Conservation (phyloP, 2,888 invertebrate genomes). For the Ischnus inquisitorius region DNA sequence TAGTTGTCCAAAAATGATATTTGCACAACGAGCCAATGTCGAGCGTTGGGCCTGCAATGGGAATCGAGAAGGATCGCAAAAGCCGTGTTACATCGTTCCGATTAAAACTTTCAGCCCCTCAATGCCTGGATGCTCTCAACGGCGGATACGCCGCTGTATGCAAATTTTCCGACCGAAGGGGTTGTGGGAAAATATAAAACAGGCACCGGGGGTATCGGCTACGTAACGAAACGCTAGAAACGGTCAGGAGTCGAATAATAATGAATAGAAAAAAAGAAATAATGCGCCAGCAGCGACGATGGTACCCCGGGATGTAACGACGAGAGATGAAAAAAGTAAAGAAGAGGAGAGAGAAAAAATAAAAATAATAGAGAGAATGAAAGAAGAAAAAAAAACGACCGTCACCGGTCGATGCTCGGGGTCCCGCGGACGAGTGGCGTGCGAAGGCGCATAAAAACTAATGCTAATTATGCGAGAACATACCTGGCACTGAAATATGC, state of each 20-base stretch:
- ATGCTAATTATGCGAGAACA: conserved; percentile 82
- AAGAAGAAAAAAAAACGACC: conserved; percentile 55
- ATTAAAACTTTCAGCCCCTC: conserved; percentile 53
- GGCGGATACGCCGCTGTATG: conserved; percentile 71
- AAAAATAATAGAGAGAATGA: conserved; percentile 70
- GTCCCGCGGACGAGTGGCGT: conserved; percentile 65
- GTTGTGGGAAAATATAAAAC: conserved; percentile 74
- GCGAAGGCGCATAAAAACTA: conserved; percentile 78
- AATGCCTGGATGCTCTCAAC: background rate
- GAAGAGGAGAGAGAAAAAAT: conserved; percentile 71
- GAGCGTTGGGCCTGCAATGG: conserved; percentile 23
- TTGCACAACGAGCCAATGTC: background rate
- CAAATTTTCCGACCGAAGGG: conserved; percentile 74
- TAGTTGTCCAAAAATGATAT: background rate
- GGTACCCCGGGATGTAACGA: conserved; percentile 61
- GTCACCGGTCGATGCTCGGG: conserved; percentile 67
- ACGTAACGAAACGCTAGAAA: conserved; percentile 58
- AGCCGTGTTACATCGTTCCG: conserved; percentile 36
- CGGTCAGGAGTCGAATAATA: conserved; percentile 68
- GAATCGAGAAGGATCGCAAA: conserved; percentile 14
- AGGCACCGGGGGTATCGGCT: conserved; percentile 53
- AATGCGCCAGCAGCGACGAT: conserved; percentile 59
- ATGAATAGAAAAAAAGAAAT: conserved; percentile 67
- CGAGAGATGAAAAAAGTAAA: conserved; percentile 48
- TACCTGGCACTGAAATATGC: conserved; percentile 82